Conservation (phyloP, 2,113 vertebrate species). For the Reinhardtius hippoglossoides region DNA sequence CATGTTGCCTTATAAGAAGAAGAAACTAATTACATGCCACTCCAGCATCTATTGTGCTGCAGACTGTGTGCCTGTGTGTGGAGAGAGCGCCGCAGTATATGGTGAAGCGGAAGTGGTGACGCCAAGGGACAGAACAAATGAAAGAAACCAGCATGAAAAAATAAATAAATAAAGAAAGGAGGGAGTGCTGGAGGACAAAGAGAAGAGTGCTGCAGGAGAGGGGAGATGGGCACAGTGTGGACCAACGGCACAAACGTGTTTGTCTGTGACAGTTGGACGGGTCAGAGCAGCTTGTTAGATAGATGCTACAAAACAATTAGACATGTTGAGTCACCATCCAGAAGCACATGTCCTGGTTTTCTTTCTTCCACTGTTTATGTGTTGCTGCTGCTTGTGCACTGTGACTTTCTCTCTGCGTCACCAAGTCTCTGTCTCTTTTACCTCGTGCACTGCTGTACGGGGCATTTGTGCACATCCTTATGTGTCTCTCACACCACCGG, state of each 20-base stretch:
- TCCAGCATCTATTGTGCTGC: constrained; percentile 35
- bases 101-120: constrained; percentile 74
- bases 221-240: constrained; percentile 21
- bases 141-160: constrained; percentile 17
- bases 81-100: constrained; percentile 52
- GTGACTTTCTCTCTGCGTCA: background rate
- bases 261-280: constrained; percentile 36
- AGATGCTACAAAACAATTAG: constrained; percentile 26
- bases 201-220: constrained; percentile 36
- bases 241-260: constrained; percentile 34
- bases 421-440: background rate
- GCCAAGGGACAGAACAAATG: constrained; percentile 49
- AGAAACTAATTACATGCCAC: constrained; percentile 29
- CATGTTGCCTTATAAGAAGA: constrained; percentile 46
- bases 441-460: background rate
- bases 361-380: constrained; percentile 27
- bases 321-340: constrained; percentile 49
- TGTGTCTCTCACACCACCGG: background rate
- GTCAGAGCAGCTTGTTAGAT: constrained; percentile 26
- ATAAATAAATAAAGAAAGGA: background rate
- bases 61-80: constrained; percentile 42
- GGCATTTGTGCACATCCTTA: background rate
- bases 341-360: constrained; percentile 5
- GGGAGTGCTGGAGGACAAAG: constrained; percentile 53
- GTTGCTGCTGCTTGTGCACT: background rate